phyloP scores from a whole-genome alignment of 2,113 vertebrate genomes.

The Atrichornis clamosus region DNA sequence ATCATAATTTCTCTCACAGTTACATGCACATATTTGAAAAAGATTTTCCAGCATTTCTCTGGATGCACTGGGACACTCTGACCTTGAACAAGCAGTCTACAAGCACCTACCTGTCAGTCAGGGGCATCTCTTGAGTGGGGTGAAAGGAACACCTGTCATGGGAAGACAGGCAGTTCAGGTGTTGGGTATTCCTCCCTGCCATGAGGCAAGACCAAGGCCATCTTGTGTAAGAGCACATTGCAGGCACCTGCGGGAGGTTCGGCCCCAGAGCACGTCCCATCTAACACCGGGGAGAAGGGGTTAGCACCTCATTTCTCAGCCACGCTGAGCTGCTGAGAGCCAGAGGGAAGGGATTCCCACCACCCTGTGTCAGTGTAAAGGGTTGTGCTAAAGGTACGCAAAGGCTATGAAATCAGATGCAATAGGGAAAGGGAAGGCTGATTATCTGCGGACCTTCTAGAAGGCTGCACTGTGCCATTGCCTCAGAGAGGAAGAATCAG shows the following conservation, averaged over 20 bases:
- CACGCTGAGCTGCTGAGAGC: neutral
- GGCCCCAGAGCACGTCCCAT: fast-evolving
- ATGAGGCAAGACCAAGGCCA: neutral
- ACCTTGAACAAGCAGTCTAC: neutral
- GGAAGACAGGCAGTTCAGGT: neutral
- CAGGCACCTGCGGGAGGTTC: neutral
- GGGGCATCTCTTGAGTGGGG: neutral
- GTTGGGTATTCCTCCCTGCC: neutral
- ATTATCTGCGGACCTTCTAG: neutral
- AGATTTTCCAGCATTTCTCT: neutral
- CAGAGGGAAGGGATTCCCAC: neutral
- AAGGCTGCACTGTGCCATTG: neutral
- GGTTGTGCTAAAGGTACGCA: neutral
- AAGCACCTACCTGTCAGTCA: neutral
- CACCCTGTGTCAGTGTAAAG: neutral
- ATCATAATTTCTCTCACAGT: neutral
- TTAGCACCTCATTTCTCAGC: neutral
- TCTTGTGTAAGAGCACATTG: fast-evolving
- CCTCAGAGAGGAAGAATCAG: neutral
- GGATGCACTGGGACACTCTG: neutral
- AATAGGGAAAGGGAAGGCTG: neutral
- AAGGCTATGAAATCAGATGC: neutral
- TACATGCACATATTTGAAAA: neutral
- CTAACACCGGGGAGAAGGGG: neutral
- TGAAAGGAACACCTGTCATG: neutral